Base-by-base conservation (phyloP, 2,888 invertebrate species). In the Agriopis aurantiaria region DNA sequence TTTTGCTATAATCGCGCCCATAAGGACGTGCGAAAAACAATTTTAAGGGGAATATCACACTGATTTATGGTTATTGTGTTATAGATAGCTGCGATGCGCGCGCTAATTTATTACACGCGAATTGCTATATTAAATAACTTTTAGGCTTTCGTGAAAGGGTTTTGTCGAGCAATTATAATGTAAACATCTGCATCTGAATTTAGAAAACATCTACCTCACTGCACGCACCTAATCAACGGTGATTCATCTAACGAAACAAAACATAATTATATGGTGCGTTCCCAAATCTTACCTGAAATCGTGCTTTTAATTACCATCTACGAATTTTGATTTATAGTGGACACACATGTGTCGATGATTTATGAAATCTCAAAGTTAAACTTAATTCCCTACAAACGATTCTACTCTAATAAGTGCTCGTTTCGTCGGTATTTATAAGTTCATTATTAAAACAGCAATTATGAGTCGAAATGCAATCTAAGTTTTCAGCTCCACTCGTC, bases 1-100 rank as follows among this genome's bases (percentile, higher is more conserved):
- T 94, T 94, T 93, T 89, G 88, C 87, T 92, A 92, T 92, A 92
- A 93, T 92, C 91, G 87, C 84, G 85, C 82, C 86, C 88, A 90
- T 91, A 90, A 92, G 88, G 90, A 93, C 90, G 92, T 92, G 93
- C 91, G 92, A 93, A 93, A 91, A 90, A 92, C 91, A 88, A 88
- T 88, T 92, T 91, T 91, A 88, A 88, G 85, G 85, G 83, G 82
- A 83, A 84, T 85, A 86, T 85, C 86, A 69, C 86, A 81, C 77
- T 91, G 93, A 93, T 93, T 93, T 93, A 93, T 92, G 80, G 82
- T 73, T 75, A 78, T 80, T 81, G 79, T 82, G 63, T 41, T 65
- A 63, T 64, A 71, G 55, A 72, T 79, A 81, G 48, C 46, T 59
- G 49, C 4, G 23, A 8, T 82, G 78, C 82, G 84, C 87, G 85